Percentiles rank a stretch among this genome's conserved stretches.
These are phyloP conservation scores for Oreochromis niloticus DNA, from an alignment of 2,113 vertebrate species.

Conservation along the genomic window DNA sequence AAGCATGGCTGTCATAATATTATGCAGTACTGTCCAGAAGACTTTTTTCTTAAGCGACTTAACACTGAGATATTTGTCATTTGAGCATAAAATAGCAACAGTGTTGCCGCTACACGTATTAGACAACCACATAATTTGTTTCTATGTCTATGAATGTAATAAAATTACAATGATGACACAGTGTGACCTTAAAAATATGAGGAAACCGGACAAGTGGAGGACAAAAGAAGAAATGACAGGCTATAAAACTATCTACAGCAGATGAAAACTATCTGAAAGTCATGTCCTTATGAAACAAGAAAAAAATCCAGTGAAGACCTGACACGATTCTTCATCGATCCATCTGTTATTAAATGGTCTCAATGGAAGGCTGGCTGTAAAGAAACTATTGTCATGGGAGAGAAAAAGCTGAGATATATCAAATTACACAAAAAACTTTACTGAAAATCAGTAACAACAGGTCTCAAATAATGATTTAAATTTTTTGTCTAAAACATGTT, in stretches of 20 bases:
- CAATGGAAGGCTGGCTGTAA: neutral
- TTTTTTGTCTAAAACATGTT: neutral
- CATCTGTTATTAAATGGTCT: neutral
- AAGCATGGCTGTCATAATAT: neutral
- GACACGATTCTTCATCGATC: neutral
- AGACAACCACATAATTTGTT: rapidly evolving
- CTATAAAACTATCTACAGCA: neutral
- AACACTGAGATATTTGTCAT: neutral
- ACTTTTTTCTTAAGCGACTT: rapidly evolving
- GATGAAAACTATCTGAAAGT: neutral
- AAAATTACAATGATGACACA: neutral
- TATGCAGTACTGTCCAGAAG: neutral
- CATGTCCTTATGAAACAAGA: rapidly evolving
- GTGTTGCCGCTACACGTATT: neutral
- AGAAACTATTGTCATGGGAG: neutral
- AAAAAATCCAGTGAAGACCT: neutral
- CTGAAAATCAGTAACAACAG: neutral
- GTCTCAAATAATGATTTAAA: neutral
- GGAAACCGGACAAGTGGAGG: neutral
- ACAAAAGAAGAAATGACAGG: neutral
- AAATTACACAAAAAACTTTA: neutral
- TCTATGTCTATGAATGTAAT: neutral
- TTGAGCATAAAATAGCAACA: neutral
- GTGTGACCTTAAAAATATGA: neutral
- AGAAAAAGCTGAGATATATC: neutral